Evolutionary conservation across 92 coral and sea anemone genomes (phyloP), one percentile per base, ranked within the genome.

Genomic region (Actinostola sp.): DNA sequence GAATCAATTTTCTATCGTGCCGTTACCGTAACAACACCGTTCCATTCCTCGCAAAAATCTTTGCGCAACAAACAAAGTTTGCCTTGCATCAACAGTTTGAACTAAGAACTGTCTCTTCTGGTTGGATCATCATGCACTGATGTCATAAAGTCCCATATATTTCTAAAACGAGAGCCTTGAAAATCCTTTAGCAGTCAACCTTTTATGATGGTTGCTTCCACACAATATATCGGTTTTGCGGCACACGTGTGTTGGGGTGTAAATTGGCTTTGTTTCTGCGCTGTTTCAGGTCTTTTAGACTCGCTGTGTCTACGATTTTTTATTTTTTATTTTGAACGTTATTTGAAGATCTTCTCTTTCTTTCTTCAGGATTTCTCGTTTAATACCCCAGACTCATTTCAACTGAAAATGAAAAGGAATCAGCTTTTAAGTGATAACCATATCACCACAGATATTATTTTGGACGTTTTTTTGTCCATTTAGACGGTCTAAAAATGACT

Each of bases 21-120:
- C 49, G 90, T 86, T 86, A 85, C 90, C 87, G 72, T 90, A 74
- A 83, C 96, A 76, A 90, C 96, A 43, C 70, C 4, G 67, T 8
- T 24, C 65, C 27, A 34, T 71, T 65, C 82, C 71, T 77, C 61
- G 66, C 55, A 86, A 90, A 84, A 79, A 90, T 90, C 72, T 71
- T 69, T 68, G 19, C 61, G 43, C 57, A 12, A 52, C 56, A 68
- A 68, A 68, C 61, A 68, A 68, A 51, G 21, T 56, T 56, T 33
- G 16, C 33, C 21, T 55, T 68, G 26, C 26, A 20, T 20, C 30
- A 68, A 23, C 61, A 68, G 30, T 26, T 48, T 44, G 30, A 27
- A 30, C n/a, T n/a, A 19, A 14, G 24, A 53, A 15, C 60, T 6
- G 29, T 53, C 20, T 53, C 3, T 20, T 20, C 20, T 21, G 4